Conservation (phyloP, 2,113 vertebrate genomes). For the Patagioenas fasciata region DNA sequence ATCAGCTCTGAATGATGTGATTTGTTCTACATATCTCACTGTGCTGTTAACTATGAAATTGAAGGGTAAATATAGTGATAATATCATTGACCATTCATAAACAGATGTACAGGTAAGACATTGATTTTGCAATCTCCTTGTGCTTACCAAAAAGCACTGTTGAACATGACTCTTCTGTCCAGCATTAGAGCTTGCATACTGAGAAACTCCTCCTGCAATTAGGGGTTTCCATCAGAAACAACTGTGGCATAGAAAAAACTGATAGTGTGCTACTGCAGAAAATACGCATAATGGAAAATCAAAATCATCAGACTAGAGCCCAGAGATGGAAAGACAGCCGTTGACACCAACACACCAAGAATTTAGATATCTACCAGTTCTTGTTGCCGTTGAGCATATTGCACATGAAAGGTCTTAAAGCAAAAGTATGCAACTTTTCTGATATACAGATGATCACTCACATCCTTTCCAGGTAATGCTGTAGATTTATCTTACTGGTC, state of each 20-base stretch:
- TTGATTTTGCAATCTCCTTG: background rate
- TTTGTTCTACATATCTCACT: background rate
- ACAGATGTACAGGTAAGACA: background rate
- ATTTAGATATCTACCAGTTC: background rate
- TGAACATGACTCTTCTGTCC: background rate
- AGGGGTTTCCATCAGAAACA: background rate
- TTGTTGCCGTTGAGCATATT: background rate
- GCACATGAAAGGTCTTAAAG: background rate
- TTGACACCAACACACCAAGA: background rate
- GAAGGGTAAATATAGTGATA: background rate
- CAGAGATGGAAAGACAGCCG: background rate
- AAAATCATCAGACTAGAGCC: background rate
- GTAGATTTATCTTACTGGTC: background rate
- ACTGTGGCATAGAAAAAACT: background rate
- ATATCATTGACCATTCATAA: background rate
- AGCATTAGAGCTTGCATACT: background rate
- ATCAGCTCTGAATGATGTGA: background rate
- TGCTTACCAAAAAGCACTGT: background rate
- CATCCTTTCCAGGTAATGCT: rapidly evolving
- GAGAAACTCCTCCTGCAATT: background rate
- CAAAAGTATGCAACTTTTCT: background rate
- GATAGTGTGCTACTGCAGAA: background rate
- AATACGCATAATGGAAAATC: background rate
- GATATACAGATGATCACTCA: background rate
- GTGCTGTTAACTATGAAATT: background rate